phyloP scores from a whole-genome alignment of 2,113 vertebrate species.

The Paratilapia polleni region DNA sequence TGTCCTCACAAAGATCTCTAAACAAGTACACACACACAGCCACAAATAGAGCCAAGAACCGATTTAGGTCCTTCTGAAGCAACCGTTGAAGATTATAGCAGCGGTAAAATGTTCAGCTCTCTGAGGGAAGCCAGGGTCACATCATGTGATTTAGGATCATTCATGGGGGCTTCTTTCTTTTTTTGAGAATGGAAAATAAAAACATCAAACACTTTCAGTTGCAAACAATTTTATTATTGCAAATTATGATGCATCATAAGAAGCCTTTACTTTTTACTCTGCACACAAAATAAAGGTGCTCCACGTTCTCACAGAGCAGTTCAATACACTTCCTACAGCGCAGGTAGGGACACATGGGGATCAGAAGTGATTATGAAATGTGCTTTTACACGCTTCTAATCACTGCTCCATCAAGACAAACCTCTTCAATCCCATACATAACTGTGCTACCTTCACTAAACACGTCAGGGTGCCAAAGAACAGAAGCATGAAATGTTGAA shows the following conservation, averaged over 20 bases:
- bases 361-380: slow-evolving; percentile 15
- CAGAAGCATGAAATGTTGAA: neutral
- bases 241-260: slow-evolving; percentile 56
- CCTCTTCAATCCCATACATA: neutral
- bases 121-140: neutral
- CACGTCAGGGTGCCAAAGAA: neutral
- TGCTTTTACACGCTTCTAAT: slow-evolving; percentile 35
- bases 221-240: slow-evolving; percentile 75
- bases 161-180: neutral
- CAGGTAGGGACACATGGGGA: slow-evolving; percentile 15
- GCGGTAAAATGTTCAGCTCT: neutral
- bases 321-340: slow-evolving; percentile 27
- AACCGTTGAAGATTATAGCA: neutral
- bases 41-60: slow-evolving; percentile 11
- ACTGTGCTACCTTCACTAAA: neutral
- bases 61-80: slow-evolving; percentile 20
- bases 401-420: neutral
- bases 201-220: slow-evolving; percentile 4
- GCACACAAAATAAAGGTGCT: slow-evolving; percentile 56
- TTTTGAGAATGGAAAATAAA: neutral
- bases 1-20: no score
- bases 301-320: slow-evolving; percentile 36
- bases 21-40: slow-evolving; percentile 6
- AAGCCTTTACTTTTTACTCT: slow-evolving; percentile 48
- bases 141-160: neutral